Evolutionary conservation across 2,797 vertebrate species (phyloP), one percentile per base, ranked within the genome.

Genomic region (Spondyliosoma cantharus): DNA sequence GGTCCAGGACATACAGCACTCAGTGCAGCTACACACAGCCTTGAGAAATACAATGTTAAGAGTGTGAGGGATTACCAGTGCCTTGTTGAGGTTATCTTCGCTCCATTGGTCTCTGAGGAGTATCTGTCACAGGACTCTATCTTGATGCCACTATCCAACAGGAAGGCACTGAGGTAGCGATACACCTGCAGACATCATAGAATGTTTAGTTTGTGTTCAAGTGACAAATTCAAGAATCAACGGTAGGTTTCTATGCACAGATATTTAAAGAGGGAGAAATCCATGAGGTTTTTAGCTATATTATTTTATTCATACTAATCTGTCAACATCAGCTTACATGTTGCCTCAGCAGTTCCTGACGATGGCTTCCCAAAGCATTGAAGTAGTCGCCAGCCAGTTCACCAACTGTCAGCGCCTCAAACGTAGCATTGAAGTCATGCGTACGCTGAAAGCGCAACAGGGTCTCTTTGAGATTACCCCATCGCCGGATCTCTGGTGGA

Each of bases 81-180:
- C 20, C 96, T 93, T 0, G 96, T 96, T 4, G 97, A 94, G 25
- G 97, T 96, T 17, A 98, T 96, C 94, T 96, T 97, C 58, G 96
- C 97, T 62, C 97, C 97, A 1, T 98, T 98, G 42, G 95, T 97
- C 94, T 98, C 97, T 48, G 97, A 95, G 32, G 97, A 97, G 89
- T 98, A 98, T 78, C 97, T 94, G 84, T 95, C 95, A 75, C 97
- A 98, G 50, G 96, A 94, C 81, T 96, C 94, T 45, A 98, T 97
- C 86, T 94, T 91, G 81, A 98, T 95, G n/a, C 97, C 97, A 2
- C 96, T 98, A 76, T 98, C 96, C 48, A 97, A 93, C 72, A 97
- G 95, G 92, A 98, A 98, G 86, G 96, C 96, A 52, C 95, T 94
- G 85, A 98, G 95, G 93, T 98, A 98, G 63, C 96, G 96, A 80